Percentiles rank a stretch among this genome's conserved stretches.
phyloP scores from a whole-genome alignment of 2,113 vertebrate genomes.

The Athene noctua region DNA sequence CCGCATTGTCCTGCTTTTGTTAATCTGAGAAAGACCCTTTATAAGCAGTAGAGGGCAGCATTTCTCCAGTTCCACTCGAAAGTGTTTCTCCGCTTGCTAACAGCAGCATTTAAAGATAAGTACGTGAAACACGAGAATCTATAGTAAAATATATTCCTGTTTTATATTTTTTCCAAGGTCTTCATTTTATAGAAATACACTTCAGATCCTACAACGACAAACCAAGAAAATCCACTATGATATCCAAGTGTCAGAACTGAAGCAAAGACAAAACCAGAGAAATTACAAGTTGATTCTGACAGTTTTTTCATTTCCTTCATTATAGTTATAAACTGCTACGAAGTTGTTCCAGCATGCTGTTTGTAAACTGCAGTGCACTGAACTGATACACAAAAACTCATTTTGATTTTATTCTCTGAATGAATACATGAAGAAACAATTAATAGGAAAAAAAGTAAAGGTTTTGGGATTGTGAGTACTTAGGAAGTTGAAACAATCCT shows the following conservation, averaged over 20 bases:
- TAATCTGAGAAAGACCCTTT: not conserved
- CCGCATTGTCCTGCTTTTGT: rapidly evolving
- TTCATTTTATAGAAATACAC: not conserved
- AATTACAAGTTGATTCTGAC: not conserved
- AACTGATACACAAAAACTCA: not conserved
- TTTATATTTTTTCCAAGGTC: not conserved
- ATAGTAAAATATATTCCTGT: not conserved
- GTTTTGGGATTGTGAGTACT: not conserved
- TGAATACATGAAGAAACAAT: not conserved
- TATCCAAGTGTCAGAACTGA: not conserved
- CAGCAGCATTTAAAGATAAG: not conserved
- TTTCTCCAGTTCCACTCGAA: not conserved
- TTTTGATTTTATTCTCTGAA: not conserved
- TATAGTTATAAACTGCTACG: not conserved
- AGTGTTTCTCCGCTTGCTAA: not conserved
- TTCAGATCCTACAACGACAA: not conserved
- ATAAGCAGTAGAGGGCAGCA: conserved; percentile 43
- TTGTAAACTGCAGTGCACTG: not conserved
- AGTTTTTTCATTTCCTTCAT: not conserved
- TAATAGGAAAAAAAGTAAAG: not conserved
- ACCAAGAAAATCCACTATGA: not conserved
- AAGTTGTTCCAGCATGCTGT: not conserved
- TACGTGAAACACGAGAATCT: not conserved
- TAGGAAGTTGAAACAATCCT: not conserved
- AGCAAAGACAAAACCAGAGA: not conserved